Conservation (phyloP, 2,797 vertebrate species). For the Petrocephalus sullivani region DNA sequence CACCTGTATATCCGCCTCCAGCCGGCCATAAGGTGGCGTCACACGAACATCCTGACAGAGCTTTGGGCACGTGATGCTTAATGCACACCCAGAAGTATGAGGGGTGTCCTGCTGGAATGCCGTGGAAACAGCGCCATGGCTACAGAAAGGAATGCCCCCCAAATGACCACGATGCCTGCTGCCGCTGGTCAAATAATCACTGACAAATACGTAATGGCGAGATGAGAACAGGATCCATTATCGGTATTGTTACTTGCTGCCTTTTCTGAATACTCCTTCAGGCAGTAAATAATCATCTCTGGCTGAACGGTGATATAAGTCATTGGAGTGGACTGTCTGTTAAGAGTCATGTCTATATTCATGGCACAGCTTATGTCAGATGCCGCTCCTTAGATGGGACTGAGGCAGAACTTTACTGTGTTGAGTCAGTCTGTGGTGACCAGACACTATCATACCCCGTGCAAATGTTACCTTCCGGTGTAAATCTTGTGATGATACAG, state of each 20-base stretch:
- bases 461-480: neutral
- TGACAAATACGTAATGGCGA: conserved; percentile 22
- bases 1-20: neutral
- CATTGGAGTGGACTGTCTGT: conserved; percentile 43
- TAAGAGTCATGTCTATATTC: conserved; percentile 2
- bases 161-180: conserved; percentile 22
- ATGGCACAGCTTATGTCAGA: neutral
- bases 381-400: neutral
- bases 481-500: neutral
- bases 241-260: conserved; percentile 45
- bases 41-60: neutral
- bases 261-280: conserved; percentile 55
- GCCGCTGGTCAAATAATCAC: conserved; percentile 36
- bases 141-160: neutral
- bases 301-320: conserved; percentile 43
- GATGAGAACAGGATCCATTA: conserved; percentile 31
- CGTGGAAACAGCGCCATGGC: conserved; percentile 12
- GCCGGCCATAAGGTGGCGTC: neutral
- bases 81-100: neutral
- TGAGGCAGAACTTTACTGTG: neutral
- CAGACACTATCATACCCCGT: neutral
- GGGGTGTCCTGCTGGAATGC: neutral
- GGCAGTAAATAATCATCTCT: conserved; percentile 61
- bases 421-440: neutral
- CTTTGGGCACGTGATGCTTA: neutral